These are phyloP conservation scores for Leptura quadrifasciata DNA, from an alignment of 2,888 invertebrate genomes.

Conservation along the genomic window DNA sequence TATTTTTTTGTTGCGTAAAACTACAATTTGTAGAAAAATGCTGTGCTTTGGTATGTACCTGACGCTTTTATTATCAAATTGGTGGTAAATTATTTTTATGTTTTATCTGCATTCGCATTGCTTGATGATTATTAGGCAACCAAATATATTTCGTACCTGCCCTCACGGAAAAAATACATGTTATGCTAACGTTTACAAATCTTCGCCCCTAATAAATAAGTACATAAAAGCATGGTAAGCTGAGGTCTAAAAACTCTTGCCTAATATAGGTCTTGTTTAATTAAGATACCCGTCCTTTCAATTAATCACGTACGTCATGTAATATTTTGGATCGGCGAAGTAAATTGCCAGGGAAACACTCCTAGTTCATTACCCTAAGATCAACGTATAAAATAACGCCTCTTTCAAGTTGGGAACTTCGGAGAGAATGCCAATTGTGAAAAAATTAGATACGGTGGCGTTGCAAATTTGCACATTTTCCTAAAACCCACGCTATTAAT, in stretches of 20 bases:
- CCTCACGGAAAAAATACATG: too few relatives aligned
- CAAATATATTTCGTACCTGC: too few relatives aligned
- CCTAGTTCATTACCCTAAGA: slow-evolving; percentile 35
- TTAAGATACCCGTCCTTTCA: slow-evolving; percentile 31
- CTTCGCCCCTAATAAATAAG: background rate
- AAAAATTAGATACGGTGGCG: background rate
- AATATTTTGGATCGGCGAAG: slow-evolving; percentile 25
- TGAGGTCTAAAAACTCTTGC: slow-evolving; percentile 6
- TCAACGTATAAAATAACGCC: slow-evolving; percentile 8
- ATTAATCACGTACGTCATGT: slow-evolving; percentile 37
- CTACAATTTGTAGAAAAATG: too few relatives aligned
- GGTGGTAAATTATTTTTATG: too few relatives aligned
- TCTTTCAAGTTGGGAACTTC: background rate
- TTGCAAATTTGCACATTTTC: slow-evolving; percentile 8
- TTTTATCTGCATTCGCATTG: too few relatives aligned
- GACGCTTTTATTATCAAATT: too few relatives aligned
- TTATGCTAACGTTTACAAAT: background rate
- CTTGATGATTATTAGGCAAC: too few relatives aligned
- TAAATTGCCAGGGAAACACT: slow-evolving; percentile 30
- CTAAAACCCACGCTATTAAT: background rate
- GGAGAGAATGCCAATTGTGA: background rate
- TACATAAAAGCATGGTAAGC: background rate
- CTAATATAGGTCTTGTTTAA: slow-evolving; percentile 34
- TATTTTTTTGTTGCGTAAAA: too few relatives aligned
- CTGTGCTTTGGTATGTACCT: too few relatives aligned